Conservation (phyloP, 2,113 vertebrate species). For the Zosterops lateralis region DNA sequence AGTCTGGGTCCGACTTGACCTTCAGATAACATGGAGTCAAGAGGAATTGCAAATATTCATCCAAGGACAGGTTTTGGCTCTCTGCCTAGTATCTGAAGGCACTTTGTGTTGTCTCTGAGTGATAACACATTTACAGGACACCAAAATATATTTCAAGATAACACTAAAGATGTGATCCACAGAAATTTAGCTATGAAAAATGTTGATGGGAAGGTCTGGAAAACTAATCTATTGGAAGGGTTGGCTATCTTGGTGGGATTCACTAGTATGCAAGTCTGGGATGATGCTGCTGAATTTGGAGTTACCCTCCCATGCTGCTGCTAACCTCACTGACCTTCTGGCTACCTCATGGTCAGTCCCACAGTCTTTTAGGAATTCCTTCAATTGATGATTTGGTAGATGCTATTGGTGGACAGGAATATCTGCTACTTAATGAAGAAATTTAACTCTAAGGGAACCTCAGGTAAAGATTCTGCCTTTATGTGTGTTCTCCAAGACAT, state of each 20-base stretch:
- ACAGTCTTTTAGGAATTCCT: neutral
- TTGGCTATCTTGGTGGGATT: neutral
- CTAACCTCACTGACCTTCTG: neutral
- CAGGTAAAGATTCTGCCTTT: neutral
- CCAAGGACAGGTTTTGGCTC: constrained; percentile 48
- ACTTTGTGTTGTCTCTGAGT: constrained; percentile 32
- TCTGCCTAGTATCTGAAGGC: constrained; percentile 30
- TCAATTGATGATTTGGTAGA: neutral
- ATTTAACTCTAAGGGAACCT: neutral
- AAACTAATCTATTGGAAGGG: neutral
- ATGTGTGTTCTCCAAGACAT: neutral
- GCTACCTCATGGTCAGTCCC: neutral
- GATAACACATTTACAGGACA: constrained; percentile 28
- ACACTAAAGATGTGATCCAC: neutral
- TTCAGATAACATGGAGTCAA: constrained; percentile 48
- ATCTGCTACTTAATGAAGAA: neutral
- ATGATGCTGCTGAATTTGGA: neutral
- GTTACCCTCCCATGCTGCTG: neutral
- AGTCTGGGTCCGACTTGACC: neutral
- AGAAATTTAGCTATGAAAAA: constrained; percentile 11
- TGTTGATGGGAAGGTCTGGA: neutral
- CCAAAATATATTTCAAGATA: constrained; percentile 35
- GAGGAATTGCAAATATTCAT: constrained; percentile 21
- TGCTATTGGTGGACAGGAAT: neutral
- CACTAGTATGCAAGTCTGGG: neutral